phyloP scores from a whole-genome alignment of 1,140 invertebrate species.

The Ooceraea biroi region DNA sequence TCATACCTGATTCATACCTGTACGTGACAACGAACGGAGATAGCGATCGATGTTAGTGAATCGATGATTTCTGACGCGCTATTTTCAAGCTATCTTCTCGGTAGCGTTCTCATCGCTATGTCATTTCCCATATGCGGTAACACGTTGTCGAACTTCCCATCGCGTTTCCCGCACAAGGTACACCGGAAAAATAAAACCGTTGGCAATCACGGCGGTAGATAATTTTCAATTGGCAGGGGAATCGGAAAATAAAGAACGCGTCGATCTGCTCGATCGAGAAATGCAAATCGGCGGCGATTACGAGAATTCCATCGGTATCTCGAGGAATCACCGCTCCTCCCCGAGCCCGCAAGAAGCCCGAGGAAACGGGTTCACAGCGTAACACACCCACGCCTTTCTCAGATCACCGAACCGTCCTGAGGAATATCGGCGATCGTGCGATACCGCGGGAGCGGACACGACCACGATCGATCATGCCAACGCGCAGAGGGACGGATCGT shows the following conservation, averaged over 20 bases:
- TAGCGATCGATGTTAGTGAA: background rate
- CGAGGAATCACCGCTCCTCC: conserved; percentile 21
- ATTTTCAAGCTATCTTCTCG: conserved; percentile 4
- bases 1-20: background rate
- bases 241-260: conserved; percentile 60
- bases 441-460: conserved; percentile 46
- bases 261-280: conserved; percentile 57
- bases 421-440: conserved; percentile 40
- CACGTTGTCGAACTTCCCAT: conserved; percentile 16
- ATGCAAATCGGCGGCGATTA: conserved; percentile 70
- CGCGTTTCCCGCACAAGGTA: conserved; percentile 20
- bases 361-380: conserved; percentile 51
- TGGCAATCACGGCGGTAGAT: conserved; percentile 31
- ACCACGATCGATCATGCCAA: conserved; percentile 53
- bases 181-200: conserved; percentile 26
- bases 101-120: conserved; percentile 14
- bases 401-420: conserved; percentile 5
- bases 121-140: background rate
- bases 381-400: conserved; percentile 65
- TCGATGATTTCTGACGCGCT: background rate
- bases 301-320: conserved; percentile 62
- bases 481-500: conserved; percentile 29
- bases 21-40: background rate
- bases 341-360: conserved; percentile 30
- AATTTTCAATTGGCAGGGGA: conserved; percentile 49